Evolutionary conservation across 2,888 invertebrate genomes (phyloP), one percentile per base, ranked within the genome.

Genomic region (Acanthopleura granulata): DNA sequence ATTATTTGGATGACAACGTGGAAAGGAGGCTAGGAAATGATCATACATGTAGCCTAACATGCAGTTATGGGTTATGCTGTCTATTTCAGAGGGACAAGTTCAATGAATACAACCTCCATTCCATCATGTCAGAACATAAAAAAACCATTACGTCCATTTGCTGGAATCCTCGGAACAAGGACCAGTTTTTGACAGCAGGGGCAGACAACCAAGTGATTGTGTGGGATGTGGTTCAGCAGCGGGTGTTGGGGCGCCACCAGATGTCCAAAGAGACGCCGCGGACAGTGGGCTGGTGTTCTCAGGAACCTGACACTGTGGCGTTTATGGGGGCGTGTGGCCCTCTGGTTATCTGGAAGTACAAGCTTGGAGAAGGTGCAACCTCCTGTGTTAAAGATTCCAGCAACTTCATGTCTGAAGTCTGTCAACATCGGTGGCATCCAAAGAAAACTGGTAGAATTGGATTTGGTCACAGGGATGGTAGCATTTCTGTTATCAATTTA

Each of bases 111-210:
- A 82, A 85, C 71, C 81, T 91, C 73, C 83, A 89, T 62, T 90
- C 91, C 66, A 91, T 91, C 78, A 87, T 91, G 85, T 88, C 91
- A 9, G 90, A 91, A 74, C 91, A 91, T 81, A 90, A 89, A 77
- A 90, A 90, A 79, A 90, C 90, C 9, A 90, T 91, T 75, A 90
- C 90, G 22, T 86, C 89, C 16, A 85, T 91, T 40, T 84, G 88
- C 25, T 91, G 91, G 90, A 87, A 89, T 76, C 89, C 89, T 0
- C 79, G 81, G 9, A 84, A 90, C 77, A 79, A 84, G 14, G 89
- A 91, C 77, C 79, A 90, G 14, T 79, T 91, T 0, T 91, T 89
- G 49, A 90, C 88, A 74, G 81, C 87, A 30, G 87, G 90, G 66
- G 80, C 85, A 27, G 91, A 91, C 76, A 84, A 85, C 62, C 77